Conservation (phyloP, 1,140 invertebrate genomes). For the Pseudobourletiella spinata region DNA sequence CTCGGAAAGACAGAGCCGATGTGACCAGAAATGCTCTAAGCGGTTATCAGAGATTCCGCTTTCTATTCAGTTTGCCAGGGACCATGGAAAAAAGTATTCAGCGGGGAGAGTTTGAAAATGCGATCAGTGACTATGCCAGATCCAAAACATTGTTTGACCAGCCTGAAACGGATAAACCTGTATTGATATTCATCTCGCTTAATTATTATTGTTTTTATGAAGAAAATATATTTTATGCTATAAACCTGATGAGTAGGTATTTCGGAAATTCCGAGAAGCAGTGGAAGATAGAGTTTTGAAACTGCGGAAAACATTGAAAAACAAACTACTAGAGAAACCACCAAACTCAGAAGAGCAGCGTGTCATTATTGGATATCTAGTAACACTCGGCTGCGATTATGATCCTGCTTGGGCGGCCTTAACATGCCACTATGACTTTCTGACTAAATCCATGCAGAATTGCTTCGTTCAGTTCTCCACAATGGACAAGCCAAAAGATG, state of each 20-base stretch:
- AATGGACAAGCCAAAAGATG: conserved; percentile 21
- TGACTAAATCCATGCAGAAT: conserved; percentile 33
- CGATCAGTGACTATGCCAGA: conserved; percentile 95
- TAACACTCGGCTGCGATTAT: conserved; percentile 57
- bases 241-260: conserved; percentile 49
- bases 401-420: conserved; percentile 93
- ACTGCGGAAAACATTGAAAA: conserved; percentile 67
- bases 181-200: not conserved
- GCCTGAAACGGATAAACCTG: conserved; percentile 66
- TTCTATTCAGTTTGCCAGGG: conserved; percentile 90
- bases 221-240: not conserved
- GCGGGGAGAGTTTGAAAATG: conserved; percentile 90
- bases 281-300: conserved; percentile 78
- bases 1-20: conserved; percentile 88
- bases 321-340: conserved; percentile 78
- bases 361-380: conserved; percentile 70
- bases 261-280: conserved; percentile 76
- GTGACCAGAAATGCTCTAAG: conserved; percentile 89
- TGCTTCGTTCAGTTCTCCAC: conserved; percentile 31
- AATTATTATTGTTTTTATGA: too few species aligned
- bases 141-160: conserved; percentile 94
- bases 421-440: conserved; percentile 57
- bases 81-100: conserved; percentile 89
- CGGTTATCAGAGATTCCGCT: conserved; percentile 77
- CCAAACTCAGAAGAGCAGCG: conserved; percentile 87